A percentile compares a stretch with the other conserved stretches of the same genome.
Conservation (phyloP, 2,113 vertebrate species). For the Dermatemys mawii region DNA sequence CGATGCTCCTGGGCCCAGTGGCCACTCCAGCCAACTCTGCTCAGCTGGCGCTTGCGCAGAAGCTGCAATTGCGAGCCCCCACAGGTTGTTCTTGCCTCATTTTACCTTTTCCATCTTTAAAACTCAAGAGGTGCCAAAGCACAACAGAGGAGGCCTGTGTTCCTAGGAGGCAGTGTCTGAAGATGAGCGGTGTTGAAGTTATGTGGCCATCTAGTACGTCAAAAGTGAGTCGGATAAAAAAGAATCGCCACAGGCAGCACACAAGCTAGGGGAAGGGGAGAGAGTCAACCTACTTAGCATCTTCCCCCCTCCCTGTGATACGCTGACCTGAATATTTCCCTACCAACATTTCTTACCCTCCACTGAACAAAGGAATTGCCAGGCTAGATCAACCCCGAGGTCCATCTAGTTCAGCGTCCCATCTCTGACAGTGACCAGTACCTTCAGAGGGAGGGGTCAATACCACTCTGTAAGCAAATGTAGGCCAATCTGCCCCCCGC, state of each 20-base stretch:
- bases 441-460: background rate
- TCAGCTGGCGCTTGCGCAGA: background rate
- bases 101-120: too few species aligned
- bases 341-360: background rate
- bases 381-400: background rate
- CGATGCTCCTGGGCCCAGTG: background rate
- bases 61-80: background rate
- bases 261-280: background rate
- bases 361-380: background rate
- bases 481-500: background rate
- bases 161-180: background rate
- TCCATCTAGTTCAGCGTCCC: background rate
- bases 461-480: background rate
- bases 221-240: background rate
- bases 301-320: background rate
- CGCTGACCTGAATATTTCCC: background rate
- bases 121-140: background rate
- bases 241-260: background rate
- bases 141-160: background rate
- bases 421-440: background rate
- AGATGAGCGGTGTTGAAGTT: background rate
- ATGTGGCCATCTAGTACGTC: background rate
- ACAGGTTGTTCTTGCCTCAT: rapidly evolving
- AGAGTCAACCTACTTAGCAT: background rate
- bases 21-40: background rate